Conservation (phyloP, 1,140 invertebrate species). For the Mizuhopecten yessoensis region DNA sequence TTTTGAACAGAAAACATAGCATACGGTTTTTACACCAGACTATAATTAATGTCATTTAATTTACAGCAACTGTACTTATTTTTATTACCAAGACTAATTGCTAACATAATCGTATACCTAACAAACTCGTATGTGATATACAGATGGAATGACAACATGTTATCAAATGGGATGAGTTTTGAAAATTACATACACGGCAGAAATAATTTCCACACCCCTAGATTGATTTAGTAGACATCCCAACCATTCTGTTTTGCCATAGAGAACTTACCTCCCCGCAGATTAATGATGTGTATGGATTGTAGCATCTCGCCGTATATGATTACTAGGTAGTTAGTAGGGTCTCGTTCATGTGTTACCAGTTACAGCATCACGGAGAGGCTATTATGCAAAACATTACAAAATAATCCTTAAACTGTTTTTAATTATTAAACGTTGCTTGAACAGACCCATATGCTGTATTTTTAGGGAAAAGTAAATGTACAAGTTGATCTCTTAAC, state of each 20-base stretch:
- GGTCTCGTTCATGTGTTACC: background rate
- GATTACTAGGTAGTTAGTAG: background rate
- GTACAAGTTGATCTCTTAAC: background rate
- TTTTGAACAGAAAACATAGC: slow-evolving; percentile 27
- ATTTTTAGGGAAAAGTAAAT: background rate
- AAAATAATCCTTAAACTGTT: background rate
- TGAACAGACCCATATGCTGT: background rate
- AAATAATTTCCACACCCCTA: background rate
- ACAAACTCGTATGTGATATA: background rate
- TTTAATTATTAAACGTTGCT: background rate
- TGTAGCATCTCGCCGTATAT: background rate
- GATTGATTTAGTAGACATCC: background rate
- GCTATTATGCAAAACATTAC: background rate
- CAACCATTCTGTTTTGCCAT: background rate
- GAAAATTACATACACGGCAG: background rate
- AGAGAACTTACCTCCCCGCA: background rate
- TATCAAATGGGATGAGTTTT: slow-evolving; percentile 15
- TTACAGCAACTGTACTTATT: background rate
- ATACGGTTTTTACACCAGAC: slow-evolving; percentile 6
- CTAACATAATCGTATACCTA: background rate
- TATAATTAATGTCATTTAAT: slow-evolving; percentile 8
- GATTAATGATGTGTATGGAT: background rate
- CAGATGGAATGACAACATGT: background rate
- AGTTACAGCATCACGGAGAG: background rate
- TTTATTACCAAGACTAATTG: slow-evolving; percentile 8